Evolutionary conservation across 2,797 vertebrate species (phyloP).

Genomic region (Phalanger gymnotis): DNA sequence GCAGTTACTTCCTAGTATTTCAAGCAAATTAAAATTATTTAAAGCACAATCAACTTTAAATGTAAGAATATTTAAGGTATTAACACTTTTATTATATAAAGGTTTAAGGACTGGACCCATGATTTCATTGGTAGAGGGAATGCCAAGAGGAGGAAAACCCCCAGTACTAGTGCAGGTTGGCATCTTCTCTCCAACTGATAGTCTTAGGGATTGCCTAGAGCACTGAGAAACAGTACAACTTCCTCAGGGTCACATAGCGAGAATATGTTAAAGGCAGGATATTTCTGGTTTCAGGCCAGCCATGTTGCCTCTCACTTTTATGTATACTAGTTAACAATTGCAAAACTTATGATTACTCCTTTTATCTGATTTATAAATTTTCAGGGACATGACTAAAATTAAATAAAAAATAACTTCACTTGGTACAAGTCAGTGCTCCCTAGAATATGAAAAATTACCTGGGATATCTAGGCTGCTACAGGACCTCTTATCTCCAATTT

Average conservation of each 20-base stretch:
- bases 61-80: background rate
- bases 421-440: background rate
- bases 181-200: background rate
- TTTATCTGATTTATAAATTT: constrained; percentile 36
- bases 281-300: background rate
- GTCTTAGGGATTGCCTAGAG: background rate
- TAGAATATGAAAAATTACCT: constrained; percentile 84
- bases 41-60: background rate
- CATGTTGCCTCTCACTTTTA: background rate
- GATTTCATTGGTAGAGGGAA: background rate
- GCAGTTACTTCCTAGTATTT: background rate
- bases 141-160: background rate
- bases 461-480: constrained; percentile 91
- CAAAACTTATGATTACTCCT: background rate
- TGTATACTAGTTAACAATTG: background rate
- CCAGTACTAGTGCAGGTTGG: background rate
- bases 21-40: background rate
- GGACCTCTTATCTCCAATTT: constrained; percentile 91
- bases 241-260: background rate
- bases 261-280: background rate
- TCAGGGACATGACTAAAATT: constrained; percentile 5
- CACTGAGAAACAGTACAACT: background rate
- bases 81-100: background rate
- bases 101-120: background rate
- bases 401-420: background rate